These are phyloP conservation scores for Pyrrhia umbra DNA, from an alignment of 2,888 invertebrate species.

Conservation along the genomic window DNA sequence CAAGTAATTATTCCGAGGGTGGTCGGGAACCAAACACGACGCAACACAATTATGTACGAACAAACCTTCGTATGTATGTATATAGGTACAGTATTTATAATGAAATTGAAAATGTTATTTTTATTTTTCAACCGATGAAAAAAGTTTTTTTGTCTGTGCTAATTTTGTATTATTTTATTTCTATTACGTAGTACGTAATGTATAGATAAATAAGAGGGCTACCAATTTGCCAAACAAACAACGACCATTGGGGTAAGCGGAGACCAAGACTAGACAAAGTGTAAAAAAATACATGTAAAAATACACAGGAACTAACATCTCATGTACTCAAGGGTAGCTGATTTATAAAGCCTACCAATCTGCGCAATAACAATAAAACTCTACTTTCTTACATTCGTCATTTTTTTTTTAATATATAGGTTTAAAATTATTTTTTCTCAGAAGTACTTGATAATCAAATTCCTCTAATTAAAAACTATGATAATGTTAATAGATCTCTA, in stretches of 20 bases:
- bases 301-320: no score
- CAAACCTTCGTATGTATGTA: conserved; percentile 10
- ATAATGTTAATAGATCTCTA: conserved; percentile 29
- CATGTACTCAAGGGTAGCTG: no score
- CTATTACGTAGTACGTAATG: no score
- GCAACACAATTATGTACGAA: conserved; percentile 26
- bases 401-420: neutral
- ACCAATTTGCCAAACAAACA: no score
- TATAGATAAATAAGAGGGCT: no score
- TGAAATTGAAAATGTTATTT: neutral
- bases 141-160: no score
- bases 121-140: no score
- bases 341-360: no score
- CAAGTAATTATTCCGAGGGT: conserved; percentile 56
- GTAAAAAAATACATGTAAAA: no score
- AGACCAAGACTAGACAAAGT: no score
- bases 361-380: no score
- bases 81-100: neutral
- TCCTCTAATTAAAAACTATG: neutral
- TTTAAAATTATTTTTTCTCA: neutral
- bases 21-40: conserved; percentile 36
- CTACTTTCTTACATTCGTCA: neutral
- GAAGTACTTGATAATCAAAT: neutral
- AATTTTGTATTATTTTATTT: neutral
- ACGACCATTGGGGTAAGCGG: no score